Conservation (phyloP, 2,113 vertebrate genomes). For the Papio anubis region DNA sequence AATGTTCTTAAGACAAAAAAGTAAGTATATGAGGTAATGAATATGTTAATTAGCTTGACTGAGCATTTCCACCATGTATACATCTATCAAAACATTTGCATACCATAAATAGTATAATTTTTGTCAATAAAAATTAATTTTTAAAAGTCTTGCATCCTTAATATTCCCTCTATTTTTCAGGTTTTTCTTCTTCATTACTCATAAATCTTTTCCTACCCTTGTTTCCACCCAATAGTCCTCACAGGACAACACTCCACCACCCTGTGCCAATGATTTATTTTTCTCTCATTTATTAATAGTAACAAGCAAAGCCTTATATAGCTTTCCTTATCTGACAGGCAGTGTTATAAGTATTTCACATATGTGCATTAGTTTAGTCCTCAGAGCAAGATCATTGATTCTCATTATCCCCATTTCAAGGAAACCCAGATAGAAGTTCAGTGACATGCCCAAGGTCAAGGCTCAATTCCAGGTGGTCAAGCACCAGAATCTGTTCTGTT, state of each 20-base stretch:
- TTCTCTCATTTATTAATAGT: background rate
- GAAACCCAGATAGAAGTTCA: background rate
- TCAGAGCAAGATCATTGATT: background rate
- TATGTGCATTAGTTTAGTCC: background rate
- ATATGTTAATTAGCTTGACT: background rate
- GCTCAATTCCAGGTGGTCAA: background rate
- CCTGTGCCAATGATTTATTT: background rate
- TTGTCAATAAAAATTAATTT: background rate
- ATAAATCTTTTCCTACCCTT: background rate
- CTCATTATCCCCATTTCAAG: background rate
- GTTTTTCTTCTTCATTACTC: background rate
- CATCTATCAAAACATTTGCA: background rate
- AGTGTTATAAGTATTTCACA: background rate
- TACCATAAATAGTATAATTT: background rate
- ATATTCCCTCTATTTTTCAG: background rate
- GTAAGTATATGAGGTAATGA: background rate
- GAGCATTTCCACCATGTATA: background rate
- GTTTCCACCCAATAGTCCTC: background rate
- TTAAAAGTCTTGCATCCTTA: slow-evolving; percentile 9
- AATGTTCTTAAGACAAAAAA: background rate
- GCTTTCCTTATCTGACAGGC: background rate
- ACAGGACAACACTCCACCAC: background rate
- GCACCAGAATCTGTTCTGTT: background rate
- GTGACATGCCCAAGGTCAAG: background rate
- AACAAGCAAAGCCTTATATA: background rate